Evolutionary conservation across 2,888 invertebrate species (phyloP), one percentile per base, ranked within the genome.

Genomic region (Dolichomitus sp.): DNA sequence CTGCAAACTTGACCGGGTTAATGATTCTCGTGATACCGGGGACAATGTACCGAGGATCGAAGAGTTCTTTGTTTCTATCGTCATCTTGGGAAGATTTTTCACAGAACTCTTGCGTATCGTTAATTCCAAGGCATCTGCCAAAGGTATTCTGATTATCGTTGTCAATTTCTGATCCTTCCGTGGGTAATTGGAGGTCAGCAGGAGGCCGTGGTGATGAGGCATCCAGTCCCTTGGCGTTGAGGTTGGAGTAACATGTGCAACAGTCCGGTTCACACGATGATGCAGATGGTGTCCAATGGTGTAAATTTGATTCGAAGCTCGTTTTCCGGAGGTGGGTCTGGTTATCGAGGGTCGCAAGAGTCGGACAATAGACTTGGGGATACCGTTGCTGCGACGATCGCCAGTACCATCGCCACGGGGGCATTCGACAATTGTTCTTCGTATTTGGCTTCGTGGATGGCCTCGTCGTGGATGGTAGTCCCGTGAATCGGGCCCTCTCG

Each of bases 401-500:
- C 75, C 30, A 66, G 42, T 14, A 65, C 45, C 23, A 75, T 45
- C 65, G 50, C 12, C 65, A 65, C n/a, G 19, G 4, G 54, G 17
- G 45, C 59, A 7, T 59, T 66, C 68, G 59, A 40, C 66, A 23
- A 19, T 45, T 27, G 72, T 73, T 83, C 69, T 68, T 73, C 75
- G 77, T 68, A 27, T 80, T 79, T 74, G 85, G 76, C 84, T 80
- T 81, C 79, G 88, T 84, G 78, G 86, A 80, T 86, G 90, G 85
- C 75, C 48, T 78, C 86, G 82, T 83, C 78, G 89, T 85, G 80
- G 88, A 84, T 86, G 89, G 85, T 91, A 90, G 88, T 91, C 88
- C 89, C 89, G 91, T 87, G 88, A 89, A 82, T 86, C 84, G 88
- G 87, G 89, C 83, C 87, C 87, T 85, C 86, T 88, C 91, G 90